These are phyloP conservation scores for Cervus canadensis DNA, from an alignment of 2,113 vertebrate species.

Conservation along the genomic window DNA sequence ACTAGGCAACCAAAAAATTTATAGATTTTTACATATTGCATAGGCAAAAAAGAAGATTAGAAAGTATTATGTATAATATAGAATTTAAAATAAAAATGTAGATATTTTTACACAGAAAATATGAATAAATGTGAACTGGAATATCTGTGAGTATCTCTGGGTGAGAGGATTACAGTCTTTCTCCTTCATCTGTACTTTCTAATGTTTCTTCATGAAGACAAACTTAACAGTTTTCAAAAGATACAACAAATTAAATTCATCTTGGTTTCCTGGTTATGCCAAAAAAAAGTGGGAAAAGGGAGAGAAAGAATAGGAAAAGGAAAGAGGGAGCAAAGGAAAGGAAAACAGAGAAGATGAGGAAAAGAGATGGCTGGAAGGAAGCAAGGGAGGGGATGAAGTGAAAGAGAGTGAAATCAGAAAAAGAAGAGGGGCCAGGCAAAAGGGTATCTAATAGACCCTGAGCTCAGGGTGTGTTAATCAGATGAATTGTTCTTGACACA, in stretches of 20 bases:
- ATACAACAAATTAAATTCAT: background rate
- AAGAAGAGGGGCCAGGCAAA: background rate
- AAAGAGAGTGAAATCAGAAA: background rate
- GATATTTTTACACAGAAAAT: background rate
- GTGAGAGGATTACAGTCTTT: background rate
- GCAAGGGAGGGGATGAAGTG: background rate
- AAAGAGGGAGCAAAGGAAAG: background rate
- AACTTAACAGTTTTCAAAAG: background rate
- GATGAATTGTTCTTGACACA: background rate
- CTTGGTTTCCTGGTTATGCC: background rate
- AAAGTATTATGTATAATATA: slow-evolving; percentile 3
- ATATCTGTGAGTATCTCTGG: background rate
- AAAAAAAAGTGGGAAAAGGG: background rate
- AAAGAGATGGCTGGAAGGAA: background rate
- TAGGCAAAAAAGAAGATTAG: background rate
- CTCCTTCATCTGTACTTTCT: background rate
- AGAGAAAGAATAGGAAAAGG: background rate
- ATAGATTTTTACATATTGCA: background rate
- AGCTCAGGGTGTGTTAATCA: background rate
- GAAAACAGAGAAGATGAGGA: background rate
- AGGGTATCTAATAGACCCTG: background rate
- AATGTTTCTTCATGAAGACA: background rate
- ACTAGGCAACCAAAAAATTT: background rate
- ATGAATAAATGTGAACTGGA: slow-evolving; percentile 22
- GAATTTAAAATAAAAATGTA: background rate